Evolutionary conservation across 2,888 invertebrate genomes (phyloP), one percentile per base, ranked within the genome.

Genomic region (Deilephila elpenor): DNA sequence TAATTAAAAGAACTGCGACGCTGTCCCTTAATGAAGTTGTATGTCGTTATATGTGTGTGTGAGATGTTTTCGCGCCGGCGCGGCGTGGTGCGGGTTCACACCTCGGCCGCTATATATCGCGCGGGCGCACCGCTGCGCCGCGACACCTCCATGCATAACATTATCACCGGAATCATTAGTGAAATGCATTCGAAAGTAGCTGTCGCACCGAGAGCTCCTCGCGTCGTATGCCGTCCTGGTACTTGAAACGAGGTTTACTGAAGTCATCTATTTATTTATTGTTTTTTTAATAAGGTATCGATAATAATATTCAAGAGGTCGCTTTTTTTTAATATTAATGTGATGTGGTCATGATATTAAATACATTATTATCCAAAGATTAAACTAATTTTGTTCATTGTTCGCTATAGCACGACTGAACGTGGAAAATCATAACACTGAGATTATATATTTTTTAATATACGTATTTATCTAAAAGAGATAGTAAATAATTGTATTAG

Each of bases 121-220:
- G 71, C 61, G 25, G 67, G 75, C 71, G 72, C 73, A 73, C 75
- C 75, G 77, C 80, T 78, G 75, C 75, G 75, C 79, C 77, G 78
- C 71, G 84, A 86, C 86, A 85, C 80, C 78, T 81, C 82, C 84
- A 89, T 88, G 89, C 86, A 89, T 88, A 88, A 84, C 81, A 88
- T 89, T 88, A 88, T 85, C 86, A 82, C 60, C 78, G 83, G 80
- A 82, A 82, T 82, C 82, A 83, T 86, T 84, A 83, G 79, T 64
- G 64, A 64, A 53, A 51, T 25, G 67, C 67, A 51, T 25, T 25
- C 25, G 51, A 11, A 51, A n/a, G n/a, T 7, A 51, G 51, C 67
- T 56, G 56, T 56, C n/a, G 20, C 51, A 20, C 60, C 60, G 60
- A 25, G 60, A 29, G 60, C 60, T 29, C 29, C 60, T 14, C 25